Evolutionary conservation across 2,888 invertebrate species (phyloP), one percentile per base, ranked within the genome.

Genomic region (Sceliomorpha sp.): DNA sequence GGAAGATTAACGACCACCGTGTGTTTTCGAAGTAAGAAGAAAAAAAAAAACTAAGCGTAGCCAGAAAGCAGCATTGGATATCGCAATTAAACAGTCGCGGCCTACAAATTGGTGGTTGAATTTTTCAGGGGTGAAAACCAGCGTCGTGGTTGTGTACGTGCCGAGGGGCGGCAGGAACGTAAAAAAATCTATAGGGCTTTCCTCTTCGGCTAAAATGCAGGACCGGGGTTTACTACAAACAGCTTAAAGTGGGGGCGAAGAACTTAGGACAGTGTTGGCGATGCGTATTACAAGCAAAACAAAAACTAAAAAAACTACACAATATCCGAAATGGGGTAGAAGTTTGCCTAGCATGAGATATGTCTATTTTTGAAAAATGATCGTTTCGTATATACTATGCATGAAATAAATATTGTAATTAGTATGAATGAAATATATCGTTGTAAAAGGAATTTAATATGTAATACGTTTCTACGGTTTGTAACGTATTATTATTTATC

Each of bases 101-200:
- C 76, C 77, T 77, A 81, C 82, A 84, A 85, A 84, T 82, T 83
- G 84, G 77, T 83, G 81, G 83, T 80, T 78, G 81, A 81, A 80
- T 83, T 84, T 85, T 80, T 81, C 73, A 77, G 76, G 78, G 68
- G 68, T 66, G 60, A 62, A 51, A 71, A 71, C 69, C 74, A 73
- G 69, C 51, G 55, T 56, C 63, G 69, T 45, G 72, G 58, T 72
- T 66, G 69, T 63, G 67, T 59, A 70, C 72, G 73, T 70, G 70
- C 75, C 70, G 73, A 72, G 73, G 79, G 72, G 79, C 76, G 78
- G 79, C 76, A 75, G 77, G 70, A 73, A 76, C 73, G 77, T 78
- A 85, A 80, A 83, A 84, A 85, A 85, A 85, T 85, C 85, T 80
- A 85, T 85, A 85, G 84, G 85, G 84, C 82, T 80, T 73, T 78